phyloP scores from a whole-genome alignment of 1,140 invertebrate species.

The Drosophila teissieri region DNA sequence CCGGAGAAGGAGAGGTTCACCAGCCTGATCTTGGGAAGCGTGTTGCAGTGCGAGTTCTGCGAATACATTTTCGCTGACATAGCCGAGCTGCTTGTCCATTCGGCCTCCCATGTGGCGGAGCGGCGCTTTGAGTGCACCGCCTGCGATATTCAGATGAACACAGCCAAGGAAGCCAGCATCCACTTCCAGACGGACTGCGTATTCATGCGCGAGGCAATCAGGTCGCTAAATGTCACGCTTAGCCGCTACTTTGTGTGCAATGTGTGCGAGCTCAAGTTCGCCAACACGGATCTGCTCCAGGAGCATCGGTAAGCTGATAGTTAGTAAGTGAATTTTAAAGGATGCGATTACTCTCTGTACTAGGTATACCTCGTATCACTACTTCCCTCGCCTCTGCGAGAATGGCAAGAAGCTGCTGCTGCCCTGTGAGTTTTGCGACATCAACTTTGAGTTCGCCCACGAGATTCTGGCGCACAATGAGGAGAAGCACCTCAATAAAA shows the following conservation, averaged over 20 bases:
- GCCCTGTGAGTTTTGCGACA: slow-evolving; percentile 75
- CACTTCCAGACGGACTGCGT: slow-evolving; percentile 87
- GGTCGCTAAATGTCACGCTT: slow-evolving; percentile 58
- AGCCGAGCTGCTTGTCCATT: slow-evolving; percentile 85
- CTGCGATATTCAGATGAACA: slow-evolving; percentile 85
- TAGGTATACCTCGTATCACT: slow-evolving; percentile 69
- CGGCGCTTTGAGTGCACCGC: slow-evolving; percentile 86
- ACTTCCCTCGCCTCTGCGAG: slow-evolving; percentile 70
- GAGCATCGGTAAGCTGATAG: slow-evolving; percentile 81
- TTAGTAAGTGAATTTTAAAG: no score
- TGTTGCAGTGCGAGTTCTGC: slow-evolving; percentile 87
- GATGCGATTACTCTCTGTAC: background rate
- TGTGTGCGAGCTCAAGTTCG: slow-evolving; percentile 84
- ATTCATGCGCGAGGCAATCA: slow-evolving; percentile 78
- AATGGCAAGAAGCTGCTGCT: slow-evolving; percentile 45
- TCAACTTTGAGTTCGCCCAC: slow-evolving; percentile 82
- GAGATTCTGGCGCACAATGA: slow-evolving; percentile 84
- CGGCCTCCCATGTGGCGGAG: slow-evolving; percentile 85
- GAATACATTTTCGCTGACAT: slow-evolving; percentile 86
- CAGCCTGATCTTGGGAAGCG: slow-evolving; percentile 64
- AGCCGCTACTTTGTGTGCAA: slow-evolving; percentile 84
- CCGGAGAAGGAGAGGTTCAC: slow-evolving; percentile 6
- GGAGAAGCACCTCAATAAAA: slow-evolving; percentile 76
- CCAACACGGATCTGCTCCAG: slow-evolving; percentile 74
- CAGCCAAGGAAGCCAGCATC: slow-evolving; percentile 85